Evolutionary conservation across 2,113 vertebrate genomes (phyloP).

Genomic region (Neolamprologus tretocephalus): DNA sequence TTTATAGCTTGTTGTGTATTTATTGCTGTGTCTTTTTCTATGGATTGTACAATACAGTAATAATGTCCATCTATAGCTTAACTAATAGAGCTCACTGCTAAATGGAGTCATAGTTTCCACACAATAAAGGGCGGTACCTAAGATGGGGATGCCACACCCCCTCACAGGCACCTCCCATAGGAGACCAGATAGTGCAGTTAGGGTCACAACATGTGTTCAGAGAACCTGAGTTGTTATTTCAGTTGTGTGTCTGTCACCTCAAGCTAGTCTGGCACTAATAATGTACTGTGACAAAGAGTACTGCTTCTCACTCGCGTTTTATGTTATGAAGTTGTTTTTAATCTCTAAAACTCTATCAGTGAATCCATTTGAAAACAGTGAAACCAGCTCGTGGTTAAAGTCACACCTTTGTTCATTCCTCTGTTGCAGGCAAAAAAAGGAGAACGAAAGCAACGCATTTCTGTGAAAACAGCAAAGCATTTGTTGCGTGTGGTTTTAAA

Average conservation of each 20-base stretch:
- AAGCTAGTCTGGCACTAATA: background rate
- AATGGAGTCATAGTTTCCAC: background rate
- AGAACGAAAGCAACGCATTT: background rate
- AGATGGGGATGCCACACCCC: rapidly evolving
- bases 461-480: background rate
- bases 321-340: background rate
- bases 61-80: rapidly evolving
- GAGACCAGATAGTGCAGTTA: background rate
- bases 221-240: background rate
- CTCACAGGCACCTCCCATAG: rapidly evolving
- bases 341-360: background rate
- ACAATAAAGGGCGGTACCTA: background rate
- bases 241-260: background rate
- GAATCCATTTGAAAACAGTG: background rate
- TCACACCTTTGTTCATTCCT: background rate
- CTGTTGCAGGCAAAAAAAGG: background rate
- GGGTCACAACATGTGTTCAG: background rate
- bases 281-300: background rate
- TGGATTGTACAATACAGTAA: background rate
- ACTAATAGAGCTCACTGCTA: background rate
- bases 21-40: rapidly evolving
- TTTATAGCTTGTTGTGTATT: rapidly evolving
- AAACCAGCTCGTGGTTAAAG: background rate
- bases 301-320: rapidly evolving
- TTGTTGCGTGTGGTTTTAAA: background rate